Conservation (phyloP, 2,888 invertebrate species). For the Agonopterix heracliana region DNA sequence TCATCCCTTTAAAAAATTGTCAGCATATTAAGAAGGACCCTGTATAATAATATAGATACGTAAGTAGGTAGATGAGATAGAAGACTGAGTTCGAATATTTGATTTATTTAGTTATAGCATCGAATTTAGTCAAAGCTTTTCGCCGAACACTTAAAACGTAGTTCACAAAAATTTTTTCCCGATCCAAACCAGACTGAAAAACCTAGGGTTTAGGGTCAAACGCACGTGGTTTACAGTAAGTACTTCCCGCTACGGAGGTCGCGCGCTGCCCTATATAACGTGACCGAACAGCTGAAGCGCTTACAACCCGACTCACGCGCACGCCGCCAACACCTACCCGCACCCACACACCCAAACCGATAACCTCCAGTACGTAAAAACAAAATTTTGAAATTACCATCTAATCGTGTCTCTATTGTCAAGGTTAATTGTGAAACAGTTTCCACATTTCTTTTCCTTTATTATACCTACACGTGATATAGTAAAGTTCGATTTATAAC, state of each 20-base stretch:
- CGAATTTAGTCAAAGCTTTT: too few species aligned
- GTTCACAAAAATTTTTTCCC: too few species aligned
- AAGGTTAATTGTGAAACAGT: conserved; percentile 24
- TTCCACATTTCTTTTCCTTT: conserved; percentile 20
- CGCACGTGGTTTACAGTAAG: conserved; percentile 6
- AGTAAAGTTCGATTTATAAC: conserved; percentile 8
- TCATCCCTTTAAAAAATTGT: too few species aligned
- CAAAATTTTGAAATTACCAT: conserved; percentile 31
- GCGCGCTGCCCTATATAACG: conserved; percentile 67
- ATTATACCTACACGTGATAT: conserved; percentile 39
- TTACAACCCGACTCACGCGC: conserved; percentile 60
- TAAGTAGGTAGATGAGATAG: too few species aligned
- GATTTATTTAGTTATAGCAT: too few species aligned
- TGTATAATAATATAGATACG: too few species aligned
- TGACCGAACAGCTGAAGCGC: conserved; percentile 48
- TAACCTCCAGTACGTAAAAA: conserved; percentile 49
- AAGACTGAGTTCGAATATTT: too few species aligned
- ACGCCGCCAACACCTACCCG: conserved; percentile 54
- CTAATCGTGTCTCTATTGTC: conserved; percentile 29
- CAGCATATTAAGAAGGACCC: too few species aligned
- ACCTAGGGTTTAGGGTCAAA: not conserved
- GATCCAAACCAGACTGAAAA: not conserved
- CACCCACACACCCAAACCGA: conserved; percentile 39
- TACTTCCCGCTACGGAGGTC: conserved; percentile 60
- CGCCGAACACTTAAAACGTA: too few species aligned